Percentiles rank a stretch among this genome's conserved stretches.
phyloP scores from a whole-genome alignment of 2,888 invertebrate genomes.

The Dynastes hyllus region DNA sequence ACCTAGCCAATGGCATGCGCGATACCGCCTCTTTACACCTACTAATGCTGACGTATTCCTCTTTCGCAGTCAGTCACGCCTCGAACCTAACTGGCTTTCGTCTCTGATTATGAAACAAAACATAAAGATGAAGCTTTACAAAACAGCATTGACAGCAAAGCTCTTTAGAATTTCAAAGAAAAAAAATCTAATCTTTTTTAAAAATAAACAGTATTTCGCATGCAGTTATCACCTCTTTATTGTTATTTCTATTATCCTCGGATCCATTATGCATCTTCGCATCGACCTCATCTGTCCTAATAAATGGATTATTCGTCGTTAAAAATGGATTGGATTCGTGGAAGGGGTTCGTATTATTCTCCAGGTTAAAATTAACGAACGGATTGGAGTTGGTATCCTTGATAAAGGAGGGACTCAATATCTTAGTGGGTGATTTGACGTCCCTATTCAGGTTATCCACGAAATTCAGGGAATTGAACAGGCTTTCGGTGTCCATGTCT shows the following conservation, averaged over 20 bases:
- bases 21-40: too few relatives aligned
- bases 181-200: too few relatives aligned
- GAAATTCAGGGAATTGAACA: slow-evolving; percentile 56
- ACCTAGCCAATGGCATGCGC: too few relatives aligned
- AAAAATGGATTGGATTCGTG: slow-evolving; percentile 70
- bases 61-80: too few relatives aligned
- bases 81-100: too few relatives aligned
- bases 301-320: slow-evolving; percentile 67
- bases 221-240: slow-evolving; percentile 53
- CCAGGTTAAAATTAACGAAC: slow-evolving; percentile 63
- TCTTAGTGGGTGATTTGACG: slow-evolving; percentile 50
- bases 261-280: slow-evolving; percentile 61
- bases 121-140: too few relatives aligned
- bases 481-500: slow-evolving; percentile 52
- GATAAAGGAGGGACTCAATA: slow-evolving; percentile 14
- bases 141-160: too few relatives aligned
- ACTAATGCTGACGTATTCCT: too few relatives aligned
- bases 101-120: too few relatives aligned
- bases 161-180: too few relatives aligned
- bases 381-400: slow-evolving; percentile 62
- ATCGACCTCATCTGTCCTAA: slow-evolving; percentile 62
- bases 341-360: slow-evolving; percentile 71
- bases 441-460: slow-evolving; percentile 53
- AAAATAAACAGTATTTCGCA: background rate
- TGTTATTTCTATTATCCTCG: slow-evolving; percentile 44